Base-by-base conservation (phyloP, 1,140 invertebrate species). In the Melipona quadrifasciata region DNA sequence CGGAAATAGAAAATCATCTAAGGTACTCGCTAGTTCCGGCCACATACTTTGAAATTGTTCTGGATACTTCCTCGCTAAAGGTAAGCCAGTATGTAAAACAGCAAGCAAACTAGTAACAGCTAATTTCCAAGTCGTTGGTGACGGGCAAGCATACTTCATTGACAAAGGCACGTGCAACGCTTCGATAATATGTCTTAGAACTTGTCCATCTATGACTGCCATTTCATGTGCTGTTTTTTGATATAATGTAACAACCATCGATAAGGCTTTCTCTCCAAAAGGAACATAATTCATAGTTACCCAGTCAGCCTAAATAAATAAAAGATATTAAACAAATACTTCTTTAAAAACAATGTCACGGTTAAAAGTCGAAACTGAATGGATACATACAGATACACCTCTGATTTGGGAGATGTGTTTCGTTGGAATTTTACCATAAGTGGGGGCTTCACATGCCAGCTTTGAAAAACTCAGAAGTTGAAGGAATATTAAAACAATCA, bases 1-100 rank as follows among this genome's bases (percentile, higher is more conserved):
- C 47, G 98, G 97, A 93, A 99, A 99, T 73, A 99, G 95, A 93
- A 99, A 99, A 70, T 98, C 97, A 91, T 99, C 98, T 21, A 99
- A 94, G 0, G 98, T 97, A 78, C 96, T 95, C 1, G 97, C 98
- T 68, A 99, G 95, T 89, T 97, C 97, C 57, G 96, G 95, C 99
- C 99, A 99, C 95, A 98, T 97, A 68, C 86, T 94, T 73, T 95
- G 93, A 93, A 97, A 97, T 65, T 96, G 95, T 76, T 97, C 96
- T 1, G 96, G 96, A 92, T 97, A 95, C 88, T 97, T 97, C 87
- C 98, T 96, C 12, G 98, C 98, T 27, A 99, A 95, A 14, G 98
- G 98, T 24, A 99, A 94, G 3, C 98, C 98, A 8, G 97, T 96
- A 80, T 97, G 97, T 65, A 99, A 94, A n/a, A 98, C 96, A 58